Percentiles rank a stretch among this genome's conserved stretches.
Conservation (phyloP, 1,140 invertebrate genomes). For the Melipona quadrifasciata region DNA sequence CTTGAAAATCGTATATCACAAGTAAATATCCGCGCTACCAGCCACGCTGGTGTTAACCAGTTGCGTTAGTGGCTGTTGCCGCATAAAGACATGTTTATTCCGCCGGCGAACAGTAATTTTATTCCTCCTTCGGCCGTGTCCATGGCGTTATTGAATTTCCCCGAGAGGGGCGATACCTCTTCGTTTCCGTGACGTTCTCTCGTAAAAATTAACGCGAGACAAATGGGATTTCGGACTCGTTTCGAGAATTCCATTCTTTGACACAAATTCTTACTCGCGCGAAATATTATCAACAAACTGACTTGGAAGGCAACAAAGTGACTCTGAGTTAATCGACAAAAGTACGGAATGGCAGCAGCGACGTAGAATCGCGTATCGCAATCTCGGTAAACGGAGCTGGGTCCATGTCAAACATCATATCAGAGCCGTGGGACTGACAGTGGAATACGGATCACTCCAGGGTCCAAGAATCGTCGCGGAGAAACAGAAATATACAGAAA, state of each 20-base stretch:
- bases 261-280: no score
- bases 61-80: neutral
- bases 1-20: no score
- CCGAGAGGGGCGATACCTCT: neutral
- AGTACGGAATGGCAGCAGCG: no score
- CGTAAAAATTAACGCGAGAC: neutral
- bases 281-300: no score
- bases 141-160: neutral
- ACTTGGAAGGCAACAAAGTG: no score
- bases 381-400: neutral
- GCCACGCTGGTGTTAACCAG: neutral
- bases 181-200: neutral
- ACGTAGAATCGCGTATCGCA: neutral
- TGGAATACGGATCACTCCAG: neutral
- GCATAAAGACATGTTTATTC: neutral
- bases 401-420: neutral
- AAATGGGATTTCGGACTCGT: no score
- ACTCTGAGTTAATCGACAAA: no score
- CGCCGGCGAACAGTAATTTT: neutral
- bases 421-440: neutral
- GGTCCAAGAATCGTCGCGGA: neutral
- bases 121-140: conserved; percentile 23
- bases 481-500: neutral
- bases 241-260: no score
- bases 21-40: neutral